A percentile compares a stretch with the other conserved stretches of the same genome.
Conservation (phyloP, 2,113 vertebrate species). For the Mus musculus region DNA sequence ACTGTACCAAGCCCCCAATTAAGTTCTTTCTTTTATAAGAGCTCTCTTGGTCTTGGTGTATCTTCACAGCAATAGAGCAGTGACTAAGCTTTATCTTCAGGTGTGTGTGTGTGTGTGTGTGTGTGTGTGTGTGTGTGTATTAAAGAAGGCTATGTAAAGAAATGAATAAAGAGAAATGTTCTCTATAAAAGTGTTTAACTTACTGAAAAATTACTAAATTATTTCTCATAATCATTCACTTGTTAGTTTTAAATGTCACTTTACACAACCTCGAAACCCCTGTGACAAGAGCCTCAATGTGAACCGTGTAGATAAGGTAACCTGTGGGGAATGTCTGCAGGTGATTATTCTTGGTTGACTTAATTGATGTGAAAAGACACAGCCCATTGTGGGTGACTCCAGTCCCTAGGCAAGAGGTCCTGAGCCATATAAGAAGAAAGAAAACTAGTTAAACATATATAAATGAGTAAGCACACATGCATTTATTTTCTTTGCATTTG, state of each 20-base stretch:
- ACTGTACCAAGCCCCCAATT: not conserved
- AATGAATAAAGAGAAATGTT: constrained; percentile 29
- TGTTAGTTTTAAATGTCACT: not conserved
- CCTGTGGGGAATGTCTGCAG: not conserved
- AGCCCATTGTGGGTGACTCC: not conserved
- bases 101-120: no score
- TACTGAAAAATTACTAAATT: constrained; percentile 17
- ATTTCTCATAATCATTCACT: constrained; percentile 22
- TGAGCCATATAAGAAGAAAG: not conserved
- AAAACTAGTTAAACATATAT: not conserved
- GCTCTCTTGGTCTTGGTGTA: not conserved
- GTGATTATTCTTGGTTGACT: not conserved
- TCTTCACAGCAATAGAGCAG: not conserved
- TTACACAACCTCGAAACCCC: not conserved
- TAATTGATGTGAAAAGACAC: not conserved
- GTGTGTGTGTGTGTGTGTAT: no score
- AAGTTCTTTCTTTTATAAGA: not conserved
- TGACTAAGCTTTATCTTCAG: not conserved
- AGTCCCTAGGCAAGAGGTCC: not conserved
- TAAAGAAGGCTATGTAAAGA: constrained; percentile 22
- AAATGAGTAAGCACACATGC: not conserved
- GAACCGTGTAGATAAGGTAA: not conserved
- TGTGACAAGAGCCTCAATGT: not conserved
- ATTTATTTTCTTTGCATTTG: not conserved
- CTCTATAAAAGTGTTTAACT: constrained; percentile 29